Evolutionary conservation across 92 coral and sea anemone species (phyloP).

Genomic region (Nematostella vectensis): DNA sequence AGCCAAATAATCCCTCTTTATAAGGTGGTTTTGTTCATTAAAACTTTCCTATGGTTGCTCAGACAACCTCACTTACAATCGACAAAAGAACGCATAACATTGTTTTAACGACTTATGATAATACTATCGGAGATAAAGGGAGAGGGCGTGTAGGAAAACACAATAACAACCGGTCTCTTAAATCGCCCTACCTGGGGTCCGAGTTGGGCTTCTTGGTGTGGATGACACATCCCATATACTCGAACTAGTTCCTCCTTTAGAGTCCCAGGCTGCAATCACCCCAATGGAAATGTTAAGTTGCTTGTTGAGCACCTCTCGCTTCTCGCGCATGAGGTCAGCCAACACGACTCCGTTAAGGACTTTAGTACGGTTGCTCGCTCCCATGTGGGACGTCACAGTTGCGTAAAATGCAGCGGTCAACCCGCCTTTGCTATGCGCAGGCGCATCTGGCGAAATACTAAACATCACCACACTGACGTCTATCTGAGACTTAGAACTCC

Average conservation of each 20-base stretch:
- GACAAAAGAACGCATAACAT: too few species aligned
- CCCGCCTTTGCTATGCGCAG: neutral
- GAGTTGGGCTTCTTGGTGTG: constrained; percentile 4
- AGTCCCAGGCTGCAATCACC: constrained; percentile 33
- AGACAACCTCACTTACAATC: too few species aligned
- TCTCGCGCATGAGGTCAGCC: constrained; percentile 34
- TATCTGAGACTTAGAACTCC: neutral
- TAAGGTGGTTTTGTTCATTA: too few species aligned
- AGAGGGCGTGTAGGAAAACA: too few species aligned
- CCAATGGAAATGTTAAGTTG: constrained; percentile 46
- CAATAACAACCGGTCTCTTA: too few species aligned
- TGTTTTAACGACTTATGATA: too few species aligned
- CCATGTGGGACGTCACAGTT: constrained; percentile 22
- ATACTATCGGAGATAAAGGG: too few species aligned
- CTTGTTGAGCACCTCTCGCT: constrained; percentile 33
- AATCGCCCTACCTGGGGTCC: constrained; percentile 19
- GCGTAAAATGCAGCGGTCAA: constrained; percentile 59
- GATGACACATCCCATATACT: neutral
- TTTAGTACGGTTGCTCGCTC: constrained; percentile 44
- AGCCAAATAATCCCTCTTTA: too few species aligned
- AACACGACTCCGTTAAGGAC: constrained; percentile 43
- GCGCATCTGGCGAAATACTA: constrained; percentile 35
- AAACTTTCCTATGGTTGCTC: too few species aligned
- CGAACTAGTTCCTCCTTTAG: neutral
- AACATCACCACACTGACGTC: constrained; percentile 47